Evolutionary conservation across 2,888 invertebrate species (phyloP), one percentile per base, ranked within the genome.

Genomic region (Chydorus sphaericus): DNA sequence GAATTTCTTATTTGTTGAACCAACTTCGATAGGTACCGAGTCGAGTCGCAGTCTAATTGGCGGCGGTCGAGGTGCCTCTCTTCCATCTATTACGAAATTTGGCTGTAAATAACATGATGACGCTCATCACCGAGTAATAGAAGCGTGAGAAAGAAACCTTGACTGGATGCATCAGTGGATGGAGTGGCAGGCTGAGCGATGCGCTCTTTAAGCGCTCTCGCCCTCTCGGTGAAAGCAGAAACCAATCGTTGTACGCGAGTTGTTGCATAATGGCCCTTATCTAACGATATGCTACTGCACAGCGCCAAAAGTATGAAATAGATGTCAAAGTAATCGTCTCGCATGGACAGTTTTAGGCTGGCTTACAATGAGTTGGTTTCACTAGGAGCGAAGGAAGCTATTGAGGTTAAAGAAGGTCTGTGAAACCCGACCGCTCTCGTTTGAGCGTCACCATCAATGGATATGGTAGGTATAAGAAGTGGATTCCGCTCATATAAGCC

Each of bases 161-260:
- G 31, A 20, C 33, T 29, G 18, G 52, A 52, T 20, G 75, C 71
- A 57, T 75, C 73, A 10, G 78, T 78, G 1, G 79, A 78, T 1
- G 81, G 80, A 6, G 80, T 80, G 6, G 78, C 77, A 1, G 80
- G 79, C 58, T 77, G 69, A 62, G 79, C 78, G n/a, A 81, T 70
- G 39, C 75, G 70, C 30, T 75, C 73, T 60, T 77, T 73, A 28
- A 77, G 74, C 56, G 75, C 72, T 61, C 75, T 75, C 6, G 80
- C 75, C 48, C 81, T 70, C 26, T 75, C 74, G 0, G 76, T 75
- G 62, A 81, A 81, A 4, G 78, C 77, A 6, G 76, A 73, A 1
- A 79, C 78, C 58, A 81, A 65, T 26, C 58, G 53, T 54, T 62
- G 62, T n/a, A 63, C 59, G 23, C 59, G 55, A 36, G 61, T 59